These are phyloP conservation scores for Motacilla tschutschensis DNA, from an alignment of 2,113 vertebrate genomes.

Conservation along the genomic window DNA sequence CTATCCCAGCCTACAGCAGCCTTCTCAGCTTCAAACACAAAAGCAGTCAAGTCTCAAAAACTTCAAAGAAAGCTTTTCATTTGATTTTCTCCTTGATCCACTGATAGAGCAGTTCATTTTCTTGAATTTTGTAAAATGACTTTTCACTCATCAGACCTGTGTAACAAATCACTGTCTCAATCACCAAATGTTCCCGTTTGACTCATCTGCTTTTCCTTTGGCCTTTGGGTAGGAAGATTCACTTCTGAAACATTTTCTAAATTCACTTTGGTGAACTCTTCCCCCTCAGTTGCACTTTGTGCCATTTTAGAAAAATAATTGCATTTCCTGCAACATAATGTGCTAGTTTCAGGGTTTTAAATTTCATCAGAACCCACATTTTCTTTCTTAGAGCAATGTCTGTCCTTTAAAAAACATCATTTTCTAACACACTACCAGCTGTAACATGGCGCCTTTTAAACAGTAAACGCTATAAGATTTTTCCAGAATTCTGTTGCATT, in stretches of 20 bases:
- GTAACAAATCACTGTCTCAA: constrained; percentile 44
- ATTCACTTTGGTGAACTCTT: constrained; percentile 41
- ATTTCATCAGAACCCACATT: neutral
- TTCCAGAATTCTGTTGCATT: neutral
- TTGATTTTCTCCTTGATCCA: constrained; percentile 49
- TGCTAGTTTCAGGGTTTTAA: neutral
- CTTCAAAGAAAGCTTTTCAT: constrained; percentile 56
- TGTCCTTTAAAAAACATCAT: neutral
- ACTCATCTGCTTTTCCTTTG: constrained; percentile 20
- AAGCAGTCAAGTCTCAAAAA: constrained; percentile 44
- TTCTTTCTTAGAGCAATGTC: neutral
- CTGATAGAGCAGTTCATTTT: constrained; percentile 43
- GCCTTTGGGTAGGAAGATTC: constrained; percentile 39
- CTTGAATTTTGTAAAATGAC: constrained; percentile 32
- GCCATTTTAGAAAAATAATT: constrained; percentile 27
- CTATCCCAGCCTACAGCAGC: constrained; percentile 16
- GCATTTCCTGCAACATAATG: constrained; percentile 29
- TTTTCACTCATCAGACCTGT: constrained; percentile 49
- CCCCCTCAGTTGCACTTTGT: neutral
- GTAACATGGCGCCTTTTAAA: neutral
- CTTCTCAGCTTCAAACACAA: constrained; percentile 48
- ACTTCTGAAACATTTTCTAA: constrained; percentile 49
- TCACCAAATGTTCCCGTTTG: constrained; percentile 17
- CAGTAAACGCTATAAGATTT: neutral
- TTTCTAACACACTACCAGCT: neutral